A percentile compares a stretch with the other conserved stretches of the same genome.
Evolutionary conservation across 1,140 invertebrate species (phyloP).

Genomic region (Papilio dardanus): DNA sequence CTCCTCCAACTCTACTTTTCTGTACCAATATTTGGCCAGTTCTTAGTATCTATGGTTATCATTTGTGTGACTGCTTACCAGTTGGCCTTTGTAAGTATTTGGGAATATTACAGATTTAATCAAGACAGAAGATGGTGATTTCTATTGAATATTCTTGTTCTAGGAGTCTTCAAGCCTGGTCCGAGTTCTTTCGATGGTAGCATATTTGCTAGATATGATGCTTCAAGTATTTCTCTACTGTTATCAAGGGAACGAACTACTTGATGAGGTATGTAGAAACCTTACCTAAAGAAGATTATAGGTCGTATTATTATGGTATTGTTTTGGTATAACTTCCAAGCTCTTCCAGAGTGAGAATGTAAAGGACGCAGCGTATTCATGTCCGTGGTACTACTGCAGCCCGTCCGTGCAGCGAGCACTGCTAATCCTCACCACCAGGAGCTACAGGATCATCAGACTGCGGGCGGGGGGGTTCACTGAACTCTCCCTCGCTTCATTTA

Average conservation of each 20-base stretch:
- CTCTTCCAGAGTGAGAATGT: constrained; percentile 72
- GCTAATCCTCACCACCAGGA: constrained; percentile 74
- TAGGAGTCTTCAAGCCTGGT: constrained; percentile 53
- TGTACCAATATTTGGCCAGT: constrained; percentile 70
- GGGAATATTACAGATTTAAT: constrained; percentile 22
- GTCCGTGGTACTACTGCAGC: constrained; percentile 74
- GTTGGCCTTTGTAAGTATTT: constrained; percentile 69
- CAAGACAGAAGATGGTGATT: too few relatives aligned
- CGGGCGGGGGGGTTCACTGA: constrained; percentile 78
- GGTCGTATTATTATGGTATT: too few relatives aligned
- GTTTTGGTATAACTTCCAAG: too few relatives aligned
- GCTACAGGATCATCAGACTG: constrained; percentile 63
- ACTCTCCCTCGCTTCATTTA: constrained; percentile 75
- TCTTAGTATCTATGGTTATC: constrained; percentile 78
- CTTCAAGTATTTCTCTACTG: constrained; percentile 83
- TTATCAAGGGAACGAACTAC: constrained; percentile 80
- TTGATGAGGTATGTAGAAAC: constrained; percentile 69
- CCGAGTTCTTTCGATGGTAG: constrained; percentile 64
- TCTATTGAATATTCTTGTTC: constrained; percentile 39
- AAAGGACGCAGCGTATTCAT: constrained; percentile 67
- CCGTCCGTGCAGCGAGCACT: constrained; percentile 65
- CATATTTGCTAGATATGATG: constrained; percentile 78
- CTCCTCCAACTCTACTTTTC: constrained; percentile 75
- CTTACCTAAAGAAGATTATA: too few relatives aligned
- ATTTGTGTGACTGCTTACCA: constrained; percentile 82